A percentile compares a stretch with the other conserved stretches of the same genome.
Conservation (phyloP, 2,888 invertebrate species). For the Willowsia nigromaculata region DNA sequence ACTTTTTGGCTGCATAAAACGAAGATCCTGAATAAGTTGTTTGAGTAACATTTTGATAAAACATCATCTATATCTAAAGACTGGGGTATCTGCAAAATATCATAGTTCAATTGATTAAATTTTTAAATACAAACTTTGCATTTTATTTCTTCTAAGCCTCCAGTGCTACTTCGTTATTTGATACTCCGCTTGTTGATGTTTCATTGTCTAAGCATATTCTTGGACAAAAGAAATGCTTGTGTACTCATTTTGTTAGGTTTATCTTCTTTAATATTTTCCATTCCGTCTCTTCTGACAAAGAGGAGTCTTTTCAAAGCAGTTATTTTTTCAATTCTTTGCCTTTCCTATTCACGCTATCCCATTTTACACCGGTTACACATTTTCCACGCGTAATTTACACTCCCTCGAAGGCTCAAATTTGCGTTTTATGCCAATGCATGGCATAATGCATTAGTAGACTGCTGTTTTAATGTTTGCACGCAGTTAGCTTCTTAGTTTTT, state of each 20-base stretch:
- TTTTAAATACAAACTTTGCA: no score
- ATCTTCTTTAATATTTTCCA: not conserved
- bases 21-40: no score
- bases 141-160: no score
- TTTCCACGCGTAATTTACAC: conserved; percentile 69
- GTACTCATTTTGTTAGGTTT: not conserved
- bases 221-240: conserved; percentile 34
- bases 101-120: no score
- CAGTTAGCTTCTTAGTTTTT: not conserved
- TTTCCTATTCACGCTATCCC: conserved; percentile 49
- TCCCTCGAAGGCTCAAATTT: conserved; percentile 19
- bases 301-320: not conserved
- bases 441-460: not conserved
- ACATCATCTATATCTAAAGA: no score
- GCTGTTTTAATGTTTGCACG: not conserved
- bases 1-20: no score
- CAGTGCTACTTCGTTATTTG: no score
- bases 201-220: not conserved
- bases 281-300: not conserved
- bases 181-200: no score
- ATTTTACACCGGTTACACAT: conserved; percentile 62
- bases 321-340: not conserved
- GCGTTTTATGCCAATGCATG: not conserved
- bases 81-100: no score
- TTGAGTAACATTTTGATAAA: no score